A percentile compares a stretch with the other conserved stretches of the same genome.
phyloP scores from a whole-genome alignment of 2,113 vertebrate genomes.

The Herpailurus yagouaroundi region DNA sequence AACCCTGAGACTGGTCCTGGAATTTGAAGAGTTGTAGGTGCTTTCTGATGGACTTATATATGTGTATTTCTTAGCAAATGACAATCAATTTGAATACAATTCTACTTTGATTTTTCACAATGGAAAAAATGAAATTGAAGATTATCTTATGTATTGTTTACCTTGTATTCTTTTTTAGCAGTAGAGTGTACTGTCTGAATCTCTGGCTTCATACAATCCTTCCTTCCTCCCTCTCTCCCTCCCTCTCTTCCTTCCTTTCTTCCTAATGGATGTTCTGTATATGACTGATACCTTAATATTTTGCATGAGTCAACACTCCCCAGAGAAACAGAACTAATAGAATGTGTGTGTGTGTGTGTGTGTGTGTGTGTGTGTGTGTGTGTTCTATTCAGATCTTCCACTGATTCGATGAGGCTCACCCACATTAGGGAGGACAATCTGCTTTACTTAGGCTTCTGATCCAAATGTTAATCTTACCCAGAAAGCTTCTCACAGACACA shows the following conservation, averaged over 20 bases:
- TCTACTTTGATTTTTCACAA: slow-evolving; percentile 16
- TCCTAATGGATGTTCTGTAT: background rate
- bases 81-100: background rate
- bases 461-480: background rate
- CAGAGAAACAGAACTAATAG: background rate
- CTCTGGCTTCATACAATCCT: background rate
- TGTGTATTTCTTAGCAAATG: background rate
- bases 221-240: too few species aligned
- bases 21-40: background rate
- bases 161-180: background rate
- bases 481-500: background rate
- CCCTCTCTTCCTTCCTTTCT: background rate
- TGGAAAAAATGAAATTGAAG: background rate
- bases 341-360: background rate
- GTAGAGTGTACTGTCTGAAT: background rate
- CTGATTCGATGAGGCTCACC: background rate
- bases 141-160: background rate
- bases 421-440: background rate
- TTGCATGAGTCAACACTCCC: background rate
- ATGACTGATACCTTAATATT: background rate
- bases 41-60: background rate
- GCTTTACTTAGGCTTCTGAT: background rate
- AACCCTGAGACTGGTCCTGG: background rate
- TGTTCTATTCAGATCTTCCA: background rate
- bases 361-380: background rate